A percentile compares a stretch with the other conserved stretches of the same genome.
phyloP scores from a whole-genome alignment of 2,113 vertebrate genomes.

The Chloebia gouldiae region DNA sequence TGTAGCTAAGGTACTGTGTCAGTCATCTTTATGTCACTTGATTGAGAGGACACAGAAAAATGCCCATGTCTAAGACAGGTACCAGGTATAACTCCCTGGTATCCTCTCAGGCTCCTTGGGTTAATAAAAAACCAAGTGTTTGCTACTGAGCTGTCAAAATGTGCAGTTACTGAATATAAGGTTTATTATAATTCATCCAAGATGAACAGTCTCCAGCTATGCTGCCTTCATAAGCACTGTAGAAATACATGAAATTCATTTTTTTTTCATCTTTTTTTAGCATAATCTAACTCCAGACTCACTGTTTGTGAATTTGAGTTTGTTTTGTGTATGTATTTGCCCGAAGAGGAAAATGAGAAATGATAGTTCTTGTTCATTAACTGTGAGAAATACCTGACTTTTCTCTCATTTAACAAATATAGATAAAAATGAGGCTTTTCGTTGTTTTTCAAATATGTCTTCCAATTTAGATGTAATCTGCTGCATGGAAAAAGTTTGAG shows the following conservation, averaged over 20 bases:
- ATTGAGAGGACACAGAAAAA: neutral
- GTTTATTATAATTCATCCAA: neutral
- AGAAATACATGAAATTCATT: neutral
- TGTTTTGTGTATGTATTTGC: neutral
- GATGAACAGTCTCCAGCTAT: neutral
- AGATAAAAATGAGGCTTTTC: neutral
- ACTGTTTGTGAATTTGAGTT: neutral
- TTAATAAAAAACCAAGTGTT: neutral
- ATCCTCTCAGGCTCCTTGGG: neutral
- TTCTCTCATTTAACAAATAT: neutral
- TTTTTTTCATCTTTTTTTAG: neutral
- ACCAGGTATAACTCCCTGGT: neutral
- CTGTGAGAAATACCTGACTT: neutral
- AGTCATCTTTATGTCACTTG: neutral
- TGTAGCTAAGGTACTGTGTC: neutral
- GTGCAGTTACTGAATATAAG: neutral
- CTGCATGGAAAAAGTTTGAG: neutral
- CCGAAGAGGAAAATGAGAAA: neutral
- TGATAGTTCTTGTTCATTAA: neutral
- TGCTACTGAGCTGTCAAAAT: neutral
- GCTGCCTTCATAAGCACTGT: neutral
- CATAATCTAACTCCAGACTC: neutral
- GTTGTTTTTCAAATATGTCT: neutral
- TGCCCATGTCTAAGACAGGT: neutral
- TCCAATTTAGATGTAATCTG: neutral